A percentile compares a stretch with the other conserved stretches of the same genome.
Conservation (phyloP, 2,113 vertebrate species). For the Malurus cyaneus region DNA sequence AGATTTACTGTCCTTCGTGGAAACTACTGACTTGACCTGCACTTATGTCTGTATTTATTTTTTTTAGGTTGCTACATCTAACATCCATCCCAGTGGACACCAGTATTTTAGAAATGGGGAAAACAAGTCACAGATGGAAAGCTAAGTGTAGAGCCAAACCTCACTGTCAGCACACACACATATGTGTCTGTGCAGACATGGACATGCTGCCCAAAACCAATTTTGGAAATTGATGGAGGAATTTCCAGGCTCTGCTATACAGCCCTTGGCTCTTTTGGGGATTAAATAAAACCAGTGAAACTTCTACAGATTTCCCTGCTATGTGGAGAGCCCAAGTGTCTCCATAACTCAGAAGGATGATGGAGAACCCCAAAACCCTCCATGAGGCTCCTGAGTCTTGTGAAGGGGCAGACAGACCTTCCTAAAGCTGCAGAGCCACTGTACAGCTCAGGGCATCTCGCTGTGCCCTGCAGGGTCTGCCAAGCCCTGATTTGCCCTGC, state of each 20-base stretch:
- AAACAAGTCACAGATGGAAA: background rate
- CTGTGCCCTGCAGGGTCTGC: background rate
- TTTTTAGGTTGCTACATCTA: background rate
- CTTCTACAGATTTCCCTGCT: background rate
- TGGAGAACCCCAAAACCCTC: background rate
- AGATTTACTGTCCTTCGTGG: background rate
- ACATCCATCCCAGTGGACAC: background rate
- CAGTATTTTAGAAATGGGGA: background rate
- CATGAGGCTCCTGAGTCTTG: fast-evolving
- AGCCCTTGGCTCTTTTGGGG: background rate
- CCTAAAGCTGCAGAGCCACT: background rate
- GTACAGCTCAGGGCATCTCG: fast-evolving
- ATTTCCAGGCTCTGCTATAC: background rate
- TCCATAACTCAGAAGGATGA: background rate
- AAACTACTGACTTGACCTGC: background rate
- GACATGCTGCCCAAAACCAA: background rate
- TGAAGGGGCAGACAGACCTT: background rate
- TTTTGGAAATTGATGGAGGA: background rate
- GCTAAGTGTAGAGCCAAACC: background rate
- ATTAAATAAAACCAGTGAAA: background rate
- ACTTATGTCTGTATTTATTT: background rate
- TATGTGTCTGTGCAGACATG: background rate
- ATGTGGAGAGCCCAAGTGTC: fast-evolving
- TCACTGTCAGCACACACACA: background rate
- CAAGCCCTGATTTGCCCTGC: fast-evolving